Base-by-base conservation (phyloP, 2,888 invertebrate species). In the Stictocephala bisonia region DNA sequence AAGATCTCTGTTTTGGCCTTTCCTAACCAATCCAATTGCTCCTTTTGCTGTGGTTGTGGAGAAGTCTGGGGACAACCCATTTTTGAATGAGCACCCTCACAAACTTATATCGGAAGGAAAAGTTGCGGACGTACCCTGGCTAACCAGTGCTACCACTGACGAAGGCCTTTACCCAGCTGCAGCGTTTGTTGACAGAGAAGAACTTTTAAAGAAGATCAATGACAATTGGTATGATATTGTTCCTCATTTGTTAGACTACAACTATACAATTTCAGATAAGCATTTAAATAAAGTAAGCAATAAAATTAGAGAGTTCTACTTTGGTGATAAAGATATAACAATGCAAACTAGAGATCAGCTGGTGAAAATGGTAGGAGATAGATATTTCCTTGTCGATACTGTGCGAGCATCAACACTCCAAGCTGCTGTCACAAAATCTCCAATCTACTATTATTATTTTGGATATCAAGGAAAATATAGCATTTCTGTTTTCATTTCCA, bases 131-230 rank as follows among this genome's bases (percentile, higher is more conserved):
- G 79, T 91, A 7, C 94, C 94, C 0, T 90, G 92, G 86, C 86
- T 93, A 70, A 86, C 89, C 90, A 1, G 77, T 24, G 87, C 90
- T 60, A 89, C 90, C 0, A 87, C 88, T 22, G 88, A 91, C 66
- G 94, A 94, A 83, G 93, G 93, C 70, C 84, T 92, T 22, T 92
- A 91, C 79, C 92, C 92, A 22, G 91, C 88, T 44, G 88, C 89
- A 80, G 88, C 31, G 20, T 70, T 73, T 58, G 40, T 73, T 27
- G 50, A 56, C 22, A 51, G 60, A 20, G 40, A 60, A 9, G 50
- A 70, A 24, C 60, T 73, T 26, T n/a, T 73, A 20, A 50, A 13
- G 20, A 60, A 70, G 20, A 31, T 73, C 2, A 76, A 81, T 26
- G 50, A 74, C 13, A 73, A 77, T 4, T 81, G 80, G 80, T 35